Percentiles rank a stretch among this genome's conserved stretches.
Conservation (phyloP, 2,113 vertebrate species). For the Spizaetus ornatus region DNA sequence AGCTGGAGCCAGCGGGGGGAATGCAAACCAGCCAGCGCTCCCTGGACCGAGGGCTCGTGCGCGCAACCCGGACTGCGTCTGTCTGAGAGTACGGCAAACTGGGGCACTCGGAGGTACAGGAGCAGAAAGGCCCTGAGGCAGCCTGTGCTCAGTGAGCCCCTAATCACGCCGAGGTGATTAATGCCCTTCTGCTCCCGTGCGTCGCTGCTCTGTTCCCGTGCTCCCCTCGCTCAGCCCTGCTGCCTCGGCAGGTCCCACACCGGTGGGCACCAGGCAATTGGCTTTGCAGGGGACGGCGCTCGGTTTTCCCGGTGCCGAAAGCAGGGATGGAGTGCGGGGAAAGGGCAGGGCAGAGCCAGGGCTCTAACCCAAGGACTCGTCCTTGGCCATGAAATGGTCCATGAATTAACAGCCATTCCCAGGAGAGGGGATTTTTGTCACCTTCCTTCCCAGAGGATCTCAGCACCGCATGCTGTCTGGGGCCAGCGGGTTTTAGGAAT, state of each 20-base stretch:
- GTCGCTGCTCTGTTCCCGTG: not conserved
- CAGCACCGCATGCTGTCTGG: not conserved
- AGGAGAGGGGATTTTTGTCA: not conserved
- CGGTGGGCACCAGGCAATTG: not conserved
- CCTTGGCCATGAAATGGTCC: not conserved
- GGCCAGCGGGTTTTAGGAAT: not conserved
- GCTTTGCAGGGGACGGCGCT: not conserved
- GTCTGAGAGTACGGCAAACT: not conserved
- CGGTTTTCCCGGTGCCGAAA: rapidly evolving
- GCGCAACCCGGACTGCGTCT: not conserved
- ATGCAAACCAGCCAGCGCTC: not conserved
- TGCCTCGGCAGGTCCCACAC: not conserved
- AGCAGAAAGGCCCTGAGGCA: constrained; percentile 51
- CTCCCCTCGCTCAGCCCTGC: not conserved
- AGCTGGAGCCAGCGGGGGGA: not conserved
- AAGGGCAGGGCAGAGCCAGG: not conserved
- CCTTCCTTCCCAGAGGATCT: not conserved
- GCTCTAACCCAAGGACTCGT: not conserved
- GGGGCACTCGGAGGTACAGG: not conserved
- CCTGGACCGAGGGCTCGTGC: not conserved
- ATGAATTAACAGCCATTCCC: rapidly evolving
- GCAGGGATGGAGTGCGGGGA: not conserved
- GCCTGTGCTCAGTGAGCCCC: constrained; percentile 44
- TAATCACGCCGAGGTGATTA: constrained; percentile 41
- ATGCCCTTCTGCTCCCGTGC: constrained; percentile 57